Evolutionary conservation across 2,888 invertebrate genomes (phyloP).

Genomic region (Pogonocherus hispidulus): DNA sequence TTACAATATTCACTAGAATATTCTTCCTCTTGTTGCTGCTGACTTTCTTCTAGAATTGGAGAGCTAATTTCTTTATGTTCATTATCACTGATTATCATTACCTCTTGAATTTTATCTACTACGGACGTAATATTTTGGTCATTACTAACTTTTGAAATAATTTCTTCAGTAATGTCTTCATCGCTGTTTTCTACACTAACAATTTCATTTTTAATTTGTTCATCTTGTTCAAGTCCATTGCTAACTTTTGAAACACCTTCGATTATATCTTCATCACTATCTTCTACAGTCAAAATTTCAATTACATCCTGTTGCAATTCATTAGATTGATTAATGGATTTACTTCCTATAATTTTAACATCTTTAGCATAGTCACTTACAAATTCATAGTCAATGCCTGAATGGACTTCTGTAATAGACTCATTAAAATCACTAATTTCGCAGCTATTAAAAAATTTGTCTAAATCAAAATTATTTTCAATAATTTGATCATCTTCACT

Average conservation of each 20-base stretch:
- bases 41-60: neutral
- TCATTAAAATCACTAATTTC: slow-evolving; percentile 36
- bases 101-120: slow-evolving; percentile 5
- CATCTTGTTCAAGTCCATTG: neutral
- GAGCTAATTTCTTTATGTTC: neutral
- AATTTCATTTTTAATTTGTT: neutral
- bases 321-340: neutral
- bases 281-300: neutral
- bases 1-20: neutral
- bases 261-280: neutral
- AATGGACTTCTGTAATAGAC: slow-evolving; percentile 40
- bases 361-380: slow-evolving; percentile 11
- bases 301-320: too few species aligned
- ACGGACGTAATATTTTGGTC: neutral
- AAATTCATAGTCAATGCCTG: slow-evolving; percentile 43
- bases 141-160: neutral
- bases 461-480: slow-evolving; percentile 27
- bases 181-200: neutral
- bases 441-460: slow-evolving; percentile 30
- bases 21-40: slow-evolving; percentile 8
- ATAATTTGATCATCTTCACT: neutral
- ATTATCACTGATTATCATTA: neutral
- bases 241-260: too few species aligned
- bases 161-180: neutral
- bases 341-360: slow-evolving; percentile 7